Evolutionary conservation across 2,888 invertebrate genomes (phyloP).

Genomic region (Hypena proboscidalis): DNA sequence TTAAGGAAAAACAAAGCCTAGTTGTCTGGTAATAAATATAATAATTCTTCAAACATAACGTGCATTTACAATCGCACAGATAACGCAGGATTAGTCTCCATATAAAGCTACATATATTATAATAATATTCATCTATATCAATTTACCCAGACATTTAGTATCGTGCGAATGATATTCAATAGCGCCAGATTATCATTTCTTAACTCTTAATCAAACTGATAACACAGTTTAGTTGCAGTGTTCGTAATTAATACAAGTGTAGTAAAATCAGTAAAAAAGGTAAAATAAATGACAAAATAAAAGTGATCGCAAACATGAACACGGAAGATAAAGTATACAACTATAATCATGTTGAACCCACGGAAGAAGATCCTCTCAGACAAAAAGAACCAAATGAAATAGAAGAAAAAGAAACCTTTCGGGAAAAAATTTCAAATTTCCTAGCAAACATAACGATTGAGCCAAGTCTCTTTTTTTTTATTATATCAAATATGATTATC

Average conservation of each 20-base stretch:
- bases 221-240: slow-evolving; percentile 22
- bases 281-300: slow-evolving; percentile 12
- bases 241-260: slow-evolving; percentile 23
- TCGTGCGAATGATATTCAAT: slow-evolving; percentile 26
- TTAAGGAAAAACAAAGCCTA: no score
- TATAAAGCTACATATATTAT: slow-evolving; percentile 1
- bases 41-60: slow-evolving; percentile 1
- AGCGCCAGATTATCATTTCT: slow-evolving; percentile 27
- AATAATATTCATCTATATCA: slow-evolving; percentile 17
- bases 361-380: slow-evolving; percentile 34
- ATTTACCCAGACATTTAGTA: slow-evolving; percentile 13
- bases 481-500: slow-evolving; percentile 71
- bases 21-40: no score
- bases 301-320: slow-evolving; percentile 27
- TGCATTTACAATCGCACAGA: slow-evolving; percentile 22
- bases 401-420: slow-evolving; percentile 40
- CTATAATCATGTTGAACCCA: slow-evolving; percentile 19
- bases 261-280: not conserved
- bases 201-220: slow-evolving; percentile 14
- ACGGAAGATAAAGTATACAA: slow-evolving; percentile 8
- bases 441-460: slow-evolving; percentile 65
- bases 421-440: slow-evolving; percentile 43
- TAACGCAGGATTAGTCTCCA: slow-evolving; percentile 29
- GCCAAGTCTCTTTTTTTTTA: slow-evolving; percentile 61
- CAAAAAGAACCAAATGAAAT: slow-evolving; percentile 20